These are phyloP conservation scores for Embiotoca jacksoni DNA, from an alignment of 2,113 vertebrate genomes.

Conservation along the genomic window DNA sequence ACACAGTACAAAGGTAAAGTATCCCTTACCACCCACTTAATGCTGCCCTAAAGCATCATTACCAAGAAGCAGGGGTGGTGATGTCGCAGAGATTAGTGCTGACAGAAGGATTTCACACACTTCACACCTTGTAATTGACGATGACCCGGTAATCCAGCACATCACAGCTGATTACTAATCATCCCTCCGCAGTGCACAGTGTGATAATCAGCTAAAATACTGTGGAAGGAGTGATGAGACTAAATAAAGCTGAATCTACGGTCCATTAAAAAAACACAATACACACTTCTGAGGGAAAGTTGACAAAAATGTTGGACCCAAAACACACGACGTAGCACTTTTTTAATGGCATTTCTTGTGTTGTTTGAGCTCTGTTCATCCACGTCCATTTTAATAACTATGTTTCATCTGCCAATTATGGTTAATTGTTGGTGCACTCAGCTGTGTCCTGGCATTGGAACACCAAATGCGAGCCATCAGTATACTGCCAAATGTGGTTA, in stretches of 20 bases:
- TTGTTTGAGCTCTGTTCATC: too few relatives aligned
- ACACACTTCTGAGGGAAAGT: not conserved
- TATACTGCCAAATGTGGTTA: too few relatives aligned
- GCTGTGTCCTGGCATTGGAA: too few relatives aligned
- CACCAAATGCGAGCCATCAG: too few relatives aligned
- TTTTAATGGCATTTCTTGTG: too few relatives aligned
- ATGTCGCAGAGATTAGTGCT: not conserved
- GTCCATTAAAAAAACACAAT: not conserved
- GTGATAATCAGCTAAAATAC: conserved; percentile 9
- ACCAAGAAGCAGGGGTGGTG: not conserved
- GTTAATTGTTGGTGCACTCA: too few relatives aligned
- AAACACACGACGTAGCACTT: too few relatives aligned
- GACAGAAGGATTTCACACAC: conserved; percentile 22
- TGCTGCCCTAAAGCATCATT: not conserved
- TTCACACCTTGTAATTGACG: conserved; percentile 31
- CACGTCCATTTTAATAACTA: too few relatives aligned
- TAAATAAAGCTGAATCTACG: conserved; percentile 3
- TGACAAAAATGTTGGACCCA: not conserved
- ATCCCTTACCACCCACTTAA: not conserved
- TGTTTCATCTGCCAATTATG: too few relatives aligned
- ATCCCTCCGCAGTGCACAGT: not conserved
- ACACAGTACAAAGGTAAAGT: not conserved
- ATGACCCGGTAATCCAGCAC: conserved; percentile 11
- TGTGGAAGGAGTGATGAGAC: not conserved
- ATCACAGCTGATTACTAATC: conserved; percentile 11